phyloP scores from a whole-genome alignment of 1,140 invertebrate species.

The Aplysia californica region DNA sequence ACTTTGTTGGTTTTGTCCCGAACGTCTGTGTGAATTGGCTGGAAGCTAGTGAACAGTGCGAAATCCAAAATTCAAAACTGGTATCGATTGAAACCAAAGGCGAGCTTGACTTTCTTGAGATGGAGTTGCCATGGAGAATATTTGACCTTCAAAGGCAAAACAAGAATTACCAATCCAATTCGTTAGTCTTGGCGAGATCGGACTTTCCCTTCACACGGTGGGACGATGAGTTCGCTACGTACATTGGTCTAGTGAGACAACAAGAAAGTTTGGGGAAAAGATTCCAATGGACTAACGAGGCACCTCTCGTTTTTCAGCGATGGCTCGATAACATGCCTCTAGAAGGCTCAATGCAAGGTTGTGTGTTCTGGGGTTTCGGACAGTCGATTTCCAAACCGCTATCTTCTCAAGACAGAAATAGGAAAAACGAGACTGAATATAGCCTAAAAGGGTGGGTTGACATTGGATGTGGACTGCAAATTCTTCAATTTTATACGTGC shows the following conservation, averaged over 20 bases:
- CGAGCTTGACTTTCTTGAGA: neutral
- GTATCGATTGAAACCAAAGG: conserved; percentile 12
- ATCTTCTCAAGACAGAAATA: neutral
- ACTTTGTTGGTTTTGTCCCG: neutral
- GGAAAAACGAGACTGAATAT: neutral
- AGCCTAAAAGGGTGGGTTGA: neutral
- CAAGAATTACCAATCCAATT: neutral
- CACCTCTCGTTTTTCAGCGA: neutral
- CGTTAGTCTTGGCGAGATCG: no score
- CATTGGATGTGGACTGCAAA: conserved; percentile 9
- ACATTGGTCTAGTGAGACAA: conserved; percentile 5
- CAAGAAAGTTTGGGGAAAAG: neutral
- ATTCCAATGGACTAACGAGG: conserved; percentile 4
- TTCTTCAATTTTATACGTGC: neutral
- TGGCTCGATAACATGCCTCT: conserved; percentile 1
- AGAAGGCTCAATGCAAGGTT: conserved; percentile 9
- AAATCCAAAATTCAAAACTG: neutral
- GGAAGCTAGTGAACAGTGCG: conserved; percentile 2
- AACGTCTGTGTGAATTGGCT: neutral
- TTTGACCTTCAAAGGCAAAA: neutral
- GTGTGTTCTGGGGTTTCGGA: conserved; percentile 10
- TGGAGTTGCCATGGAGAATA: neutral
- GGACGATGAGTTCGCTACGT: neutral
- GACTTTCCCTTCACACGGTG: no score
- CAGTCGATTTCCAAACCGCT: neutral